Evolutionary conservation across 2,888 invertebrate genomes (phyloP).

Genomic region (Linnaemya tessellans): DNA sequence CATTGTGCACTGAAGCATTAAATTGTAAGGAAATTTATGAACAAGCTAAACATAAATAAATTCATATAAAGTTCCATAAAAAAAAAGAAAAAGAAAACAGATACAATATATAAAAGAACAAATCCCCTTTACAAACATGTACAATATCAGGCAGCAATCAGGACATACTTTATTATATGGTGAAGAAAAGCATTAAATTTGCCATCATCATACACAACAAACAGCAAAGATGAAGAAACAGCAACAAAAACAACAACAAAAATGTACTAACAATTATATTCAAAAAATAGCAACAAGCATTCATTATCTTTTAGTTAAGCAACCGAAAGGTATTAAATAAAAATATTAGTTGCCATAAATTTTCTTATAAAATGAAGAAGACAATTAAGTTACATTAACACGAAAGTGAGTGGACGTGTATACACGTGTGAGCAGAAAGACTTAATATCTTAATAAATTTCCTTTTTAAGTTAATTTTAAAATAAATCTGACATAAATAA

Average conservation of each 20-base stretch:
- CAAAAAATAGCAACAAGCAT: slow-evolving; percentile 35
- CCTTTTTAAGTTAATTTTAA: background rate
- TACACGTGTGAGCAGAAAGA: background rate
- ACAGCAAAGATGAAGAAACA: slow-evolving; percentile 12
- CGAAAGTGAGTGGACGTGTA: slow-evolving; percentile 10
- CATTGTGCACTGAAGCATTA: slow-evolving; percentile 83
- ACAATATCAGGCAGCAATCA: slow-evolving; percentile 25
- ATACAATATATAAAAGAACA: background rate
- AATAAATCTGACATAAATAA: background rate
- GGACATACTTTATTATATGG: slow-evolving; percentile 47
- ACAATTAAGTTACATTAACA: slow-evolving; percentile 40
- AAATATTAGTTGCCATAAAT: background rate
- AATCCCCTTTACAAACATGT: background rate
- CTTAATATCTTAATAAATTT: too few relatives aligned
- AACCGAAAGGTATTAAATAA: slow-evolving; percentile 33
- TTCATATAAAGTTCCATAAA: slow-evolving; percentile 50
- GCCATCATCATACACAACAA: slow-evolving; percentile 46
- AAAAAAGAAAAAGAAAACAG: background rate
- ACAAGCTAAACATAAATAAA: slow-evolving; percentile 59
- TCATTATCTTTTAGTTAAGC: slow-evolving; percentile 54
- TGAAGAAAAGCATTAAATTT: slow-evolving; percentile 66
- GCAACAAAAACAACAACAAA: background rate
- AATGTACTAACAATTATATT: slow-evolving; percentile 39
- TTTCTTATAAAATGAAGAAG: slow-evolving; percentile 14
- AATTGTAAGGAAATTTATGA: slow-evolving; percentile 83